Conservation (phyloP, 2,797 vertebrate genomes). For the Staurois parvus region DNA sequence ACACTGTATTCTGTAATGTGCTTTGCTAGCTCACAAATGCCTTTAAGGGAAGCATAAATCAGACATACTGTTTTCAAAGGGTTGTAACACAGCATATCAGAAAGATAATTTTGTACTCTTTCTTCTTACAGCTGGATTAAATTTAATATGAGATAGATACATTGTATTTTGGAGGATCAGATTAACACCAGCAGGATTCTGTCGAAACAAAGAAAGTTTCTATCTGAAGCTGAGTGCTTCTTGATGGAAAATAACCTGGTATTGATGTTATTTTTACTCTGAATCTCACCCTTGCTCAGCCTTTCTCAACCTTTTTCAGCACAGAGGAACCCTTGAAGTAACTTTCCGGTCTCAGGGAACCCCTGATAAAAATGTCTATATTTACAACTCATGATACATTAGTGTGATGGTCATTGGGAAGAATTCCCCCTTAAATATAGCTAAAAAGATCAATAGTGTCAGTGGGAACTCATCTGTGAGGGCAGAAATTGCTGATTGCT, state of each 20-base stretch:
- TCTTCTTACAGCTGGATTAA: neutral
- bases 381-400: no score
- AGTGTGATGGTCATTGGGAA: no score
- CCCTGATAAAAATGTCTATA: no score
- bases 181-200: slow-evolving; percentile 22
- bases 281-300: no score
- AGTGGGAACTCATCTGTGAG: no score
- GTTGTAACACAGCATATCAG: neutral
- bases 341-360: no score
- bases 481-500: no score
- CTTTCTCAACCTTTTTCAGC: no score
- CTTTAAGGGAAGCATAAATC: neutral
- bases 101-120: neutral
- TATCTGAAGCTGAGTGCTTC: neutral
- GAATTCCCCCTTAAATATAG: no score
- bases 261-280: neutral
- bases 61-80: neutral
- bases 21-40: neutral
- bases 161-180: slow-evolving; percentile 1
- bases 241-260: neutral
- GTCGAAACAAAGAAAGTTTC: neutral
- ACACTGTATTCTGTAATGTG: neutral
- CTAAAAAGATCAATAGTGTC: no score
- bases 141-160: slow-evolving; percentile 11
- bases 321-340: no score